These are phyloP conservation scores for Ophonus ardosiacus DNA, from an alignment of 2,888 invertebrate genomes.

Conservation along the genomic window DNA sequence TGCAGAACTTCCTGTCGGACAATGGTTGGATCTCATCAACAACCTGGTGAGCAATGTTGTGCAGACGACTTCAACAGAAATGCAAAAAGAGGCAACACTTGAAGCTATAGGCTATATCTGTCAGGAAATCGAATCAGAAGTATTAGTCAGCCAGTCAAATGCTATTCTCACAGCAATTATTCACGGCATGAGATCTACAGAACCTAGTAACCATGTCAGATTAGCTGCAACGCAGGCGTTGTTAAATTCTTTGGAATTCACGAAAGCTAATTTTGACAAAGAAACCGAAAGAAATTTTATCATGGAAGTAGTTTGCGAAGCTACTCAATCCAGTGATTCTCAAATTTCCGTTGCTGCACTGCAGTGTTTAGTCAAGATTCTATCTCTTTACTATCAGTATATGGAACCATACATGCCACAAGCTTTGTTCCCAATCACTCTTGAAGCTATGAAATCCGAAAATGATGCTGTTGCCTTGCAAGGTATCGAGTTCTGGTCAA, in stretches of 20 bases:
- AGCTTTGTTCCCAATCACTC: constrained; percentile 97
- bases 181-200: constrained; percentile 97
- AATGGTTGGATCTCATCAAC: constrained; percentile 95
- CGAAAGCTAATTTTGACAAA: constrained; percentile 98
- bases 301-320: constrained; percentile 99
- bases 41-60: constrained; percentile 95
- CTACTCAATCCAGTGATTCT: constrained; percentile 94
- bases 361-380: constrained; percentile 98
- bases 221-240: constrained; percentile 98
- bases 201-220: constrained; percentile 95
- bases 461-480: constrained; percentile 97
- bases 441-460: constrained; percentile 99
- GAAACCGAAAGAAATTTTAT: constrained; percentile 98
- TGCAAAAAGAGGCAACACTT: constrained; percentile 96
- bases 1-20: constrained; percentile 93
- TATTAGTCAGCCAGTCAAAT: constrained; percentile 94
- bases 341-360: constrained; percentile 97
- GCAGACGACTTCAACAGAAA: constrained; percentile 90
- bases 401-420: constrained; percentile 99
- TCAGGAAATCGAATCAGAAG: constrained; percentile 97
- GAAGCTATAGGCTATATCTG: constrained; percentile 99
- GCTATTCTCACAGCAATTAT: constrained; percentile 99
- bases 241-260: constrained; percentile 98
- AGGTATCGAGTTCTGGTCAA: constrained; percentile 99
- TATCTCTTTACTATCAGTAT: constrained; percentile 98